Percentiles rank a stretch among this genome's conserved stretches.
These are phyloP conservation scores for Phocides pigmalion DNA, from an alignment of 1,140 invertebrate species.

Conservation along the genomic window DNA sequence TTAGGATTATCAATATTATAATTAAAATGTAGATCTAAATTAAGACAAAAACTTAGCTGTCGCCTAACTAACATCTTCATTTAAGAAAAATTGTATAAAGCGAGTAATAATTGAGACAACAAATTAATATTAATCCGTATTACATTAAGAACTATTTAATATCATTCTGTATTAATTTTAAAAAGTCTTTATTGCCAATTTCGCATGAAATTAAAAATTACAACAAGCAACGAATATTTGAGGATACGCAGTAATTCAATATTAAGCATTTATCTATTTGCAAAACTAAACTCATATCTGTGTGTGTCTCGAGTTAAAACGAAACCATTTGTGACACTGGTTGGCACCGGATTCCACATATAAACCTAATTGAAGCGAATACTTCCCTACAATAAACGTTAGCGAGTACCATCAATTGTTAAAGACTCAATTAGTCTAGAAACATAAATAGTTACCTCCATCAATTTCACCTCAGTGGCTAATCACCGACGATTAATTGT, in stretches of 20 bases:
- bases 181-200: too few relatives aligned
- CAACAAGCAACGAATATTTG: not conserved
- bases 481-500: constrained; percentile 26
- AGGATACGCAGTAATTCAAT: too few relatives aligned
- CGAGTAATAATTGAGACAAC: too few relatives aligned
- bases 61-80: too few relatives aligned
- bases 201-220: too few relatives aligned
- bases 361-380: constrained; percentile 53
- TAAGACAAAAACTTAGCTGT: too few relatives aligned
- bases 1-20: too few relatives aligned
- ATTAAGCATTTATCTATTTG: not conserved
- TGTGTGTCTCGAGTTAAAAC: constrained; percentile 29
- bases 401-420: constrained; percentile 42
- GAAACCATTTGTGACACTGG: constrained; percentile 40
- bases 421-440: constrained; percentile 39
- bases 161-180: too few relatives aligned
- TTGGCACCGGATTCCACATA: constrained; percentile 48
- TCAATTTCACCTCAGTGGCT: constrained; percentile 30
- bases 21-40: too few relatives aligned
- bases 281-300: constrained; percentile 16
- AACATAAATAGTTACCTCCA: constrained; percentile 36
- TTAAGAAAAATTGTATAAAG: too few relatives aligned
- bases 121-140: too few relatives aligned
- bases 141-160: too few relatives aligned
- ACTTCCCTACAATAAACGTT: constrained; percentile 48